Evolutionary conservation across 2,797 vertebrate species (phyloP).

Genomic region (Zalophus californianus): DNA sequence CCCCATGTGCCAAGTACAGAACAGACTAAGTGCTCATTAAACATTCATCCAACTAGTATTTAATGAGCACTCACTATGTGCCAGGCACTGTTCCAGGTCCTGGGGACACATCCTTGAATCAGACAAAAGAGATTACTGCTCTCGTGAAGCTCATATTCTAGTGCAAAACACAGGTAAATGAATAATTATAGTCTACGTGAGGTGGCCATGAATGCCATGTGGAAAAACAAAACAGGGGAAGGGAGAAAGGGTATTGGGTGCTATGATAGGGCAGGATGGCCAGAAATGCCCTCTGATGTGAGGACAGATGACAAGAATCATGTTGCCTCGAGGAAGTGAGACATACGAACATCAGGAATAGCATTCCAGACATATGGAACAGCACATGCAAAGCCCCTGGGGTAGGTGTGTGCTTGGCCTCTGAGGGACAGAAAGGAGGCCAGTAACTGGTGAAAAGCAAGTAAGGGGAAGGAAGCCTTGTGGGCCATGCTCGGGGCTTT

Average conservation of each 20-base stretch:
- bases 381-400: not conserved
- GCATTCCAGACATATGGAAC: not conserved
- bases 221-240: not conserved
- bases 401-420: not conserved
- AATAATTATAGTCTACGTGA: not conserved
- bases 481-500: not conserved
- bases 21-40: not conserved
- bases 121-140: not conserved
- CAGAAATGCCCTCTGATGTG: not conserved
- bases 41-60: not conserved
- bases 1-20: not conserved
- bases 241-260: not conserved
- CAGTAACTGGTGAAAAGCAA: not conserved
- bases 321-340: not conserved
- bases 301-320: not conserved
- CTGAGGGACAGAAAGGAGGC: not conserved
- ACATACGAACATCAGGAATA: not conserved
- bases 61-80: not conserved
- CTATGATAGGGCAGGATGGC: not conserved
- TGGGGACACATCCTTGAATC: not conserved
- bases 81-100: not conserved
- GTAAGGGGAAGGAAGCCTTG: not conserved
- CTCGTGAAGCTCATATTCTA: not conserved
- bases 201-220: fast-evolving
- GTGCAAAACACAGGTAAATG: not conserved